These are phyloP conservation scores for Magallana angulata DNA, from an alignment of 1,140 invertebrate species.

Conservation along the genomic window DNA sequence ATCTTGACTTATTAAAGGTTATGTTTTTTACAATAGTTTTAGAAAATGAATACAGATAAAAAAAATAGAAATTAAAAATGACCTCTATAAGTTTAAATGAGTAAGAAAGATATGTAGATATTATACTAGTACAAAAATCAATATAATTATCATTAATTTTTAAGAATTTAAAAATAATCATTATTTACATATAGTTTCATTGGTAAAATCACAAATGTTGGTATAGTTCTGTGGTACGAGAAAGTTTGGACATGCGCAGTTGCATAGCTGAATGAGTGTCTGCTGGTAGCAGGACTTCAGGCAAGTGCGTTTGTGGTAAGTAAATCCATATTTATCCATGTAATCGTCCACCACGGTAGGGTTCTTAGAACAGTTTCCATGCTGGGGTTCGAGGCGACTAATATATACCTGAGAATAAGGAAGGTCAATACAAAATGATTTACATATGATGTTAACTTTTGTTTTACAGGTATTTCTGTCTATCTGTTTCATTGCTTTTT, in stretches of 20 bases:
- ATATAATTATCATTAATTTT: no score
- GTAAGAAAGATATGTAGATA: no score
- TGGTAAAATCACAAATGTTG: conserved; percentile 61
- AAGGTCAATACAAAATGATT: not conserved
- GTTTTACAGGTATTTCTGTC: no score
- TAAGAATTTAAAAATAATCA: no score
- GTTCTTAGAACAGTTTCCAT: conserved; percentile 62
- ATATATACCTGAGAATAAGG: conserved; percentile 58
- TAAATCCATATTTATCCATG: conserved; percentile 50
- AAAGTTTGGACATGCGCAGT: conserved; percentile 64
- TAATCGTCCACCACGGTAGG: conserved; percentile 60
- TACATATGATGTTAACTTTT: no score
- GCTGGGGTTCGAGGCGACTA: conserved; percentile 63
- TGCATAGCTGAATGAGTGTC: conserved; percentile 56
- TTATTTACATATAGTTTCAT: conserved; percentile 46
- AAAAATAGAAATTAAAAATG: no score
- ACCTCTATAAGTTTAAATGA: no score
- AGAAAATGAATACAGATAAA: no score
- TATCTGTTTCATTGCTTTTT: no score
- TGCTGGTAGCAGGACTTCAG: conserved; percentile 72
- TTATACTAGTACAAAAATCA: no score
- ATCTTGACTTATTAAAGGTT: no score
- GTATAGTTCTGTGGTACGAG: conserved; percentile 26
- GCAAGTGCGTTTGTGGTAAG: conserved; percentile 69
- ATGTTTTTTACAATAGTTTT: no score